Conservation (phyloP, 2,888 invertebrate genomes). For the Oligia fasciuncula region DNA sequence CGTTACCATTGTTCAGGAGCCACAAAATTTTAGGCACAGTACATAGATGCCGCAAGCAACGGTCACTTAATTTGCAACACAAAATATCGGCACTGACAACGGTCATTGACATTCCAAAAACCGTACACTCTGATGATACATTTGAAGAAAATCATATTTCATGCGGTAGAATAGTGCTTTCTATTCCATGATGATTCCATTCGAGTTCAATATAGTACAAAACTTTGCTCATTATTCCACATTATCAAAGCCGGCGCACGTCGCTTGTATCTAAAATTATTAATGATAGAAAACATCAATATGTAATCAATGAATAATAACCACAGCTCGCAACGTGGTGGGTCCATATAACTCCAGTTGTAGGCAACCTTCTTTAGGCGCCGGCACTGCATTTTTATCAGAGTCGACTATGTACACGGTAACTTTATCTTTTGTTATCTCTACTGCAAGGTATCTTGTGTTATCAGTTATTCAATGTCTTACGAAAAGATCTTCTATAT, state of each 20-base stretch:
- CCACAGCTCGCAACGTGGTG: constrained; percentile 42
- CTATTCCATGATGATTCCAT: constrained; percentile 22
- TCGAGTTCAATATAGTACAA: constrained; percentile 13
- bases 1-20: constrained; percentile 42
- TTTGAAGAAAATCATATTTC: constrained; percentile 38
- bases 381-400: constrained; percentile 68
- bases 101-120: constrained; percentile 60
- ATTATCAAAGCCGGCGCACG: constrained; percentile 16
- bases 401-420: constrained; percentile 47
- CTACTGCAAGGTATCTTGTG: constrained; percentile 57
- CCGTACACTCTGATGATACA: constrained; percentile 29
- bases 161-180: constrained; percentile 28
- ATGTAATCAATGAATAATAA: constrained; percentile 55
- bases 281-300: constrained; percentile 57
- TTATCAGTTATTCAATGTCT: constrained; percentile 61
- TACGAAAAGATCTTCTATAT: constrained; percentile 52
- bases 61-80: constrained; percentile 45
- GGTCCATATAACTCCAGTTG: constrained; percentile 39
- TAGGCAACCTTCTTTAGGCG: constrained; percentile 44
- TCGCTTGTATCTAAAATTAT: constrained; percentile 43
- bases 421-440: constrained; percentile 59
- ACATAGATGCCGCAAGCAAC: constrained; percentile 49
- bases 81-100: constrained; percentile 43
- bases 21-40: constrained; percentile 49
- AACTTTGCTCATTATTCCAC: constrained; percentile 28